These are phyloP conservation scores for Sebastes reedi DNA, from an alignment of 2,797 vertebrate species.

Conservation along the genomic window DNA sequence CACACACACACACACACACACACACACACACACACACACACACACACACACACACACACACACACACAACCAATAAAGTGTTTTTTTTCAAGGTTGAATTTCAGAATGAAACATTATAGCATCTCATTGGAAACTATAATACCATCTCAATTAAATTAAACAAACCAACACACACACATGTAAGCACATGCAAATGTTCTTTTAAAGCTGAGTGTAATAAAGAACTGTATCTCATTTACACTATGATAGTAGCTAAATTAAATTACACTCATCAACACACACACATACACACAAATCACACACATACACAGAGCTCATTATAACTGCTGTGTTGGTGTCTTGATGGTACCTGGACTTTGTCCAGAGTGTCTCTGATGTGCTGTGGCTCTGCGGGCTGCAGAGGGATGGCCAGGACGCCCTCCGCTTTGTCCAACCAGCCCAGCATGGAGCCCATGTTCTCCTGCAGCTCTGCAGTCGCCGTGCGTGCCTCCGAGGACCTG, in stretches of 20 bases:
- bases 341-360: slow-evolving; percentile 89
- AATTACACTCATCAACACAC: slow-evolving; percentile 7
- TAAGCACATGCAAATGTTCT: not conserved
- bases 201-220: slow-evolving; percentile 2
- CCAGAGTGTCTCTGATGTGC: slow-evolving; percentile 88
- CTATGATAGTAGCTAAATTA: slow-evolving; percentile 2
- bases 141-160: slow-evolving; percentile 19
- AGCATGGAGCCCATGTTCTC: slow-evolving; percentile 88
- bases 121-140: slow-evolving; percentile 13
- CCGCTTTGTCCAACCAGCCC: slow-evolving; percentile 90
- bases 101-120: slow-evolving; percentile 25
- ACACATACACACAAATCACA: not conserved
- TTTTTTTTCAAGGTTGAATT: slow-evolving; percentile 33
- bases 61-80: not conserved
- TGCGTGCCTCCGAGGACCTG: slow-evolving; percentile 89
- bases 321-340: not conserved
- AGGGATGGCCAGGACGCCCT: slow-evolving; percentile 75
- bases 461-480: slow-evolving; percentile 84
- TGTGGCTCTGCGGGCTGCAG: slow-evolving; percentile 87
- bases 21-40: not conserved
- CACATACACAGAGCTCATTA: not conserved
- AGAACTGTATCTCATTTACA: slow-evolving; percentile 10
- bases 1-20: not conserved
- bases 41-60: not conserved
- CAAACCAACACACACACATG: not conserved